Percentiles rank a stretch among this genome's conserved stretches.
Evolutionary conservation across 2,888 invertebrate species (phyloP).

Genomic region (Calliopum simillimum): DNA sequence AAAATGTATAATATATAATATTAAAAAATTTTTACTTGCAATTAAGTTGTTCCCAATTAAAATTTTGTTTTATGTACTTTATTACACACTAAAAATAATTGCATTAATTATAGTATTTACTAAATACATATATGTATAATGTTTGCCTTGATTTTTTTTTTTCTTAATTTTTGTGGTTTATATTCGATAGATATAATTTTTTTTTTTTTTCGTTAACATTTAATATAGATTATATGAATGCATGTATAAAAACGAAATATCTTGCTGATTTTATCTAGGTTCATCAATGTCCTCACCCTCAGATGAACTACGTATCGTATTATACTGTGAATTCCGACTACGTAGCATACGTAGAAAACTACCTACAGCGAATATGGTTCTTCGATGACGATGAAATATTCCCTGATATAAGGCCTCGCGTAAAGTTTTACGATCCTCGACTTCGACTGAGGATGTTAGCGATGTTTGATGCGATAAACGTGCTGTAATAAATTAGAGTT

Average conservation of each 20-base stretch:
- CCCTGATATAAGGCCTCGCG: conserved; percentile 82
- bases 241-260: conserved; percentile 19
- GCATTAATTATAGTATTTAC: not conserved
- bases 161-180: conserved; percentile 10
- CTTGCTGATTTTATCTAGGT: conserved; percentile 63
- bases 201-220: conserved; percentile 7
- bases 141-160: not conserved
- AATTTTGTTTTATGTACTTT: conserved; percentile 2
- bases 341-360: conserved; percentile 81
- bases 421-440: conserved; percentile 76
- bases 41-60: conserved; percentile 30
- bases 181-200: conserved; percentile 12
- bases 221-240: not conserved
- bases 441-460: conserved; percentile 73
- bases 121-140: not conserved
- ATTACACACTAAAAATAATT: conserved; percentile 5
- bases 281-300: conserved; percentile 67
- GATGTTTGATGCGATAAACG: conserved; percentile 73
- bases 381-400: conserved; percentile 80
- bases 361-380: conserved; percentile 81
- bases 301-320: conserved; percentile 74
- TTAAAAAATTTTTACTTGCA: not conserved
- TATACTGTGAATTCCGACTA: conserved; percentile 81
- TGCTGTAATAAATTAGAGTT: conserved; percentile 56
- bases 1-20: not conserved